Percentiles rank a stretch among this genome's conserved stretches.
Conservation (phyloP, 2,888 invertebrate genomes). For the Busseola fusca region DNA sequence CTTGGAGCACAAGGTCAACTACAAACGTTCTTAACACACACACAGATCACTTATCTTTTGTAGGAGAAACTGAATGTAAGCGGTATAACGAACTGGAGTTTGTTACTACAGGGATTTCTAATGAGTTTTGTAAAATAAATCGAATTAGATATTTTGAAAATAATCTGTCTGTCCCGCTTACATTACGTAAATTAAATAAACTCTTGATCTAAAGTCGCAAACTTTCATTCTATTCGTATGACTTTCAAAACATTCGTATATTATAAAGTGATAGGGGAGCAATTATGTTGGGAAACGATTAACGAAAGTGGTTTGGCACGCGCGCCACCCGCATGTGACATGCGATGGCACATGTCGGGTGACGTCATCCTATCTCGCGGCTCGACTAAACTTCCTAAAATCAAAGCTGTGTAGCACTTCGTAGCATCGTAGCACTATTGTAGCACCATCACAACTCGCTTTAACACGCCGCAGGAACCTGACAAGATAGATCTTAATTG, state of each 20-base stretch:
- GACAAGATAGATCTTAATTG: constrained; percentile 36
- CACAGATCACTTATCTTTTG: constrained; percentile 4
- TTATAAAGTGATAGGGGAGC: constrained; percentile 73
- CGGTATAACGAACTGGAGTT: constrained; percentile 7
- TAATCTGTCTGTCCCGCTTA: neutral
- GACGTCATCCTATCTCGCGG: constrained; percentile 65
- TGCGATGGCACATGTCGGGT: constrained; percentile 64
- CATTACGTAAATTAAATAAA: constrained; percentile 18
- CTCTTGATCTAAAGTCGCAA: constrained; percentile 26
- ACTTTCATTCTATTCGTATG: constrained; percentile 39
- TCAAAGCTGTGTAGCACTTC: constrained; percentile 69
- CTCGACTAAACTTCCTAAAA: constrained; percentile 68
- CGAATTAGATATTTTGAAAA: neutral
- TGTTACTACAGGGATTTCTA: neutral
- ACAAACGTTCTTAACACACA: constrained; percentile 17
- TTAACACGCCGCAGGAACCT: constrained; percentile 53
- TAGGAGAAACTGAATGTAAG: neutral
- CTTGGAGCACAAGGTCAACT: constrained; percentile 11
- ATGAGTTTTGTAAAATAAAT: constrained; percentile 5
- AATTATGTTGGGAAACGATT: constrained; percentile 78
- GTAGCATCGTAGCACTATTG: constrained; percentile 52
- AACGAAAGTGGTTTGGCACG: constrained; percentile 81
- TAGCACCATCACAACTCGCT: constrained; percentile 47
- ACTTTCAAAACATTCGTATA: constrained; percentile 49
- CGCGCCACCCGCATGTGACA: constrained; percentile 79